Percentiles rank a stretch among this genome's conserved stretches.
Evolutionary conservation across 2,113 vertebrate species (phyloP).

Genomic region (Aphelocoma coerulescens): DNA sequence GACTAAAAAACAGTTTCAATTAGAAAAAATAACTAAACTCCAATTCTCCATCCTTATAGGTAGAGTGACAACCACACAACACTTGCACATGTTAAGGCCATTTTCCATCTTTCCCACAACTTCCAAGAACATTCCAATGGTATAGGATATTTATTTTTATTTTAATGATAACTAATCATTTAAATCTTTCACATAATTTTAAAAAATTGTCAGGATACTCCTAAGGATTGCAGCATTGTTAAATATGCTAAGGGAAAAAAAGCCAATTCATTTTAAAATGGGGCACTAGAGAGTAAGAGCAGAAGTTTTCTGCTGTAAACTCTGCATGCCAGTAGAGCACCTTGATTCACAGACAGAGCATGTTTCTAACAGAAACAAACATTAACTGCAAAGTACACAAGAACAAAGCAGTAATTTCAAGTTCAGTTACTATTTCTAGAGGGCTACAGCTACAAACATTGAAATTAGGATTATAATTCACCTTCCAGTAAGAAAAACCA

Average conservation of each 20-base stretch:
- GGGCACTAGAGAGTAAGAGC: not conserved
- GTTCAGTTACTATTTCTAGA: not conserved
- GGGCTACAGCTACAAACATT: not conserved
- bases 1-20: not conserved
- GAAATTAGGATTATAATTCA: not conserved
- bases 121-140: not conserved
- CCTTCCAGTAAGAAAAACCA: not conserved
- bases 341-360: not conserved
- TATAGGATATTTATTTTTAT: not conserved
- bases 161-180: not conserved
- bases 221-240: not conserved
- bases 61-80: not conserved
- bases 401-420: not conserved
- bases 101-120: not conserved
- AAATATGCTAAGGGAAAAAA: not conserved
- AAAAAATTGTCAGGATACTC: fast-evolving
- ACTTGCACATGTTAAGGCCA: not conserved
- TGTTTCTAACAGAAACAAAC: not conserved
- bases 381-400: not conserved
- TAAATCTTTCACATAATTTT: not conserved
- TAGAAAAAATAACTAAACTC: not conserved
- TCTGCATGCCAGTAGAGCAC: not conserved
- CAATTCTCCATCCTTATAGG: not conserved
- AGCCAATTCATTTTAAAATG: not conserved
- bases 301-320: not conserved